Base-by-base conservation (phyloP, 2,888 invertebrate genomes). In the Esperia sulphurella region DNA sequence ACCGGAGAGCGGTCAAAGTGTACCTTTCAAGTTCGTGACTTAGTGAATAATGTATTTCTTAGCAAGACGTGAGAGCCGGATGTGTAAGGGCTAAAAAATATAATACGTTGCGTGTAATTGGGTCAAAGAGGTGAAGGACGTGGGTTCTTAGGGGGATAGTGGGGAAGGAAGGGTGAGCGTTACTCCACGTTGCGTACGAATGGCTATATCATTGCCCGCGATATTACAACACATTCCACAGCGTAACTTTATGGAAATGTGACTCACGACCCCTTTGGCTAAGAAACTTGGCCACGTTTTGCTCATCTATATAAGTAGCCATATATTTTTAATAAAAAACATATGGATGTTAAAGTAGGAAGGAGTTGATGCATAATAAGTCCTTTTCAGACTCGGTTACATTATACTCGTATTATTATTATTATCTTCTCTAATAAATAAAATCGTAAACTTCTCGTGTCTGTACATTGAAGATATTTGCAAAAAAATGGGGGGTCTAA, bases 161-260 rank as follows among this genome's bases (percentile, higher is more conserved):
- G 67, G 64, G 68, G 61, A 57, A 57, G 63, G 13, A n/a, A 65
- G 66, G 53, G 58, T 51, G 59, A 66, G 66, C 68, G 67, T 73
- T 75, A 74, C 70, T 77, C 68, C 63, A 74, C 73, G 70, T 69
- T 81, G 79, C 83, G 76, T 82, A 79, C 73, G 68, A 79, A 81
- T 75, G 65, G 71, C 71, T 77, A 70, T 79, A 76, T 80, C 78
- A 77, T 78, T 81, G 75, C 69, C 71, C 61, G 65, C 70, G 69
- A 75, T 81, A 80, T 82, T 83, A 81, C 75, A 72, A 71, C 77
- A 79, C 75, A 83, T 81, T 82, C 69, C 66, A 60, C 63, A 57
- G 59, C 77, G 69, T 69, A 78, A 79, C 74, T 83, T 84, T 83
- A 83, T 83, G 84, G 77, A 79, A 83, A 84, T 83, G 71, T 63